Evolutionary conservation across 2,113 vertebrate species (phyloP), one percentile per base, ranked within the genome.

Genomic region (Plotosus lineatus): DNA sequence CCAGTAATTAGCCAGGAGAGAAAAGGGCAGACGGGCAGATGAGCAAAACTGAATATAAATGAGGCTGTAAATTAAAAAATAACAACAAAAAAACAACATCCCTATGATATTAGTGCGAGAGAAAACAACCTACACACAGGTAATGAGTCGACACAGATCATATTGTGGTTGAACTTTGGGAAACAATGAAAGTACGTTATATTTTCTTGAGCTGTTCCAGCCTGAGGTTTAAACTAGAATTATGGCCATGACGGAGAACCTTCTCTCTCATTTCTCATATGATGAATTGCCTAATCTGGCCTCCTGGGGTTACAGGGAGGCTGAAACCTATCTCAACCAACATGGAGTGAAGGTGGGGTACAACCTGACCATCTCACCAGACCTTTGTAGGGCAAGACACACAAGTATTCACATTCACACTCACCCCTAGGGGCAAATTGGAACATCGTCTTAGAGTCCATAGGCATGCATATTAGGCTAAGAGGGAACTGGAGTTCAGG

Each of bases 1-100:
- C 38, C 79, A 61, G 76, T 83, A 69, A 86, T 83, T 81, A 75
- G 58, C 63, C 71, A 15, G 68, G 55, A 80, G 56, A 58, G 73
- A 46, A 81, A 53, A 55, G 40, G 66, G 15, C 44, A 61, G 66
- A 10, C 44, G 48, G 42, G 26, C 23, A 46, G 42, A 75, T 46
- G 73, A 79, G 44, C 6, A 42, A 83, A 73, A 38, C 56, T 40
- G 55, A 81, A 81, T 78, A 69, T 14, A 77, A 84, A 68, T 68
- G 50, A 83, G 78, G 75, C 19, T 33, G 60, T 74, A 48, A 61
- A 75, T 31, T 33, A 44, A 26, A 75, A 56, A 42, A 12, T 21
- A 58, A 17, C 28, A 65, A 66, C 4, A 12, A 38, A 58, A 17
- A 60, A 65, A 66, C 4, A 40, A 68, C 42, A 12, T 36, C 48